Evolutionary conservation across 2,113 vertebrate genomes (phyloP).

Genomic region (Periophthalmus modestus): DNA sequence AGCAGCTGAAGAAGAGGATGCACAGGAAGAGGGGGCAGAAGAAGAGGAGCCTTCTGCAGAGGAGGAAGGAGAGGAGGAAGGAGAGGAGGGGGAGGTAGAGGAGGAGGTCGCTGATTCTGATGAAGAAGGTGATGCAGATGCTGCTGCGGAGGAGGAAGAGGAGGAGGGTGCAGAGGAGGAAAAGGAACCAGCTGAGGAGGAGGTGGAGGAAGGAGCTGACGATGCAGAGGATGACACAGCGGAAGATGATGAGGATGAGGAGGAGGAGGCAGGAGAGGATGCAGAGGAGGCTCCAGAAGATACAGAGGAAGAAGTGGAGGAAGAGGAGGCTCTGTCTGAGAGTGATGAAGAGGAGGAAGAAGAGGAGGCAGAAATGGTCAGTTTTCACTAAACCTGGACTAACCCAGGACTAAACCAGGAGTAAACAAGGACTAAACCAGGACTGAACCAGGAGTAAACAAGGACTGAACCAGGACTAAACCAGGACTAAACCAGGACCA

Average conservation of each 20-base stretch:
- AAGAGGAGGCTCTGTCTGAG: not conserved
- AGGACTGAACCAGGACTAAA: too few relatives aligned
- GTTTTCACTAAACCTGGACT: too few relatives aligned
- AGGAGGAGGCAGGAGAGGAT: not conserved
- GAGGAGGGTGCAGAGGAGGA: slow-evolving; percentile 15
- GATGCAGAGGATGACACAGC: not conserved
- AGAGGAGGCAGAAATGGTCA: not conserved
- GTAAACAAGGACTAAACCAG: too few relatives aligned
- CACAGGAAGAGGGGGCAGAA: too few relatives aligned
- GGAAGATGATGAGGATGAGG: not conserved
- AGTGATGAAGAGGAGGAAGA: not conserved
- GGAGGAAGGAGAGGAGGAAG: too few relatives aligned
- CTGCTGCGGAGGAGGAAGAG: not conserved
- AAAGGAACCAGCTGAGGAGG: not conserved
- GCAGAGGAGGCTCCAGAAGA: not conserved
- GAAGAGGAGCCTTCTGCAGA: too few relatives aligned
- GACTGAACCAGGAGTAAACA: too few relatives aligned
- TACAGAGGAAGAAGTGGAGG: not conserved
- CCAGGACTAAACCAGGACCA: too few relatives aligned
- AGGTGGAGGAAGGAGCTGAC: slow-evolving; percentile 8
- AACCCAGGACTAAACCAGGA: too few relatives aligned
- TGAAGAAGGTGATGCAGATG: not conserved
- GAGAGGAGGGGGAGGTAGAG: not conserved
- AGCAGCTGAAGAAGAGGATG: too few relatives aligned
- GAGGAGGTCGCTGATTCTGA: not conserved